Conservation (phyloP, 2,113 vertebrate species). For the Esox niger region DNA sequence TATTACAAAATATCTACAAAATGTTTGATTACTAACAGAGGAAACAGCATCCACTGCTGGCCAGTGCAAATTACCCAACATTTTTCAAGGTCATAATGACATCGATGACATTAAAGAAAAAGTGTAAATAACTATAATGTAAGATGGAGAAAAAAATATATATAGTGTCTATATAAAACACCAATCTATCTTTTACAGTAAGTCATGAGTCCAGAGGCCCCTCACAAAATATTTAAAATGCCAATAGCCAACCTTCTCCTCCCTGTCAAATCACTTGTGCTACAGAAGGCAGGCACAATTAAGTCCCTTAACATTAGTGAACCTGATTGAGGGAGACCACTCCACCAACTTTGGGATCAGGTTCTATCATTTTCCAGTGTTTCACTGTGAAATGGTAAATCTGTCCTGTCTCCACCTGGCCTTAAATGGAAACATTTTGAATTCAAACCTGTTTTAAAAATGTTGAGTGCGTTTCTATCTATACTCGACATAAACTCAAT, state of each 20-base stretch:
- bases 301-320: neutral
- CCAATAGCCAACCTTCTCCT: constrained; percentile 10
- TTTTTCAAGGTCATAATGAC: constrained; percentile 64
- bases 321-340: neutral
- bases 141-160: neutral
- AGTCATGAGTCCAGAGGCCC: no score
- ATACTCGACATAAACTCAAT: neutral
- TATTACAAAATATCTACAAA: constrained; percentile 10
- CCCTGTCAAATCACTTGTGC: constrained; percentile 27
- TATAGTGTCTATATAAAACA: neutral
- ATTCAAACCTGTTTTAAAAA: neutral
- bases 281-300: constrained; percentile 34
- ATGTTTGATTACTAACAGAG: constrained; percentile 13
- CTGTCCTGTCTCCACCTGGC: no score
- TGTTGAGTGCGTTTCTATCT: neutral
- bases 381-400: no score
- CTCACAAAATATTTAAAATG: no score
- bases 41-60: constrained; percentile 70
- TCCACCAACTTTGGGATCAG: neutral
- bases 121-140: neutral
- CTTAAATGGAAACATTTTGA: neutral
- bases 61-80: constrained; percentile 40
- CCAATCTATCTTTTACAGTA: neutral
- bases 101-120: constrained; percentile 12
- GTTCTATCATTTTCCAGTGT: no score